Base-by-base conservation (phyloP, 2,797 vertebrate genomes). In the Chelmon rostratus region DNA sequence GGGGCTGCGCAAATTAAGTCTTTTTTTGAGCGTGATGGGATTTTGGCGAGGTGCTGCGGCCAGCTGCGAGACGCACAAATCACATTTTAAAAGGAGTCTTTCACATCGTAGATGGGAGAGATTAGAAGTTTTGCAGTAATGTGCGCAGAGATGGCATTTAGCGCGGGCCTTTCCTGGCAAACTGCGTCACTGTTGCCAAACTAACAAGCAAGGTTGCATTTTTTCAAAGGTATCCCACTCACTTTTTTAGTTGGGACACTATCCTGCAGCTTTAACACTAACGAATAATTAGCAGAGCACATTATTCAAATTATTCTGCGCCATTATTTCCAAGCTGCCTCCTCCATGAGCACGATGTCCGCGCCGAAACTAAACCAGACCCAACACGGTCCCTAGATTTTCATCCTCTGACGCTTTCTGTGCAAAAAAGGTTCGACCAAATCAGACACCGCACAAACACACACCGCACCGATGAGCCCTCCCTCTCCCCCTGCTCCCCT, bases 1-100 rank as follows among this genome's bases (percentile, higher is more conserved):
- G 23, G 94, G 94, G 92, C 90, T 15, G 64, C 88, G 91, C 91
- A 96, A 97, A 97, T 96, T 96, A 95, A 63, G 38, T 61, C 93
- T 70, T 91, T 31, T 89, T 92, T 68, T 66, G 83, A 64, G 80
- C 68, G 70, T 90, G 85, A 93, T 87, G 40, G 78, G 78, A 69
- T 73, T n/a, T 76, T 75, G 13, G 65, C 8, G 54, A 81, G 76
- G 72, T 64, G 67, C 54, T 68, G 53, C 25, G 65, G 61, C 47
- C 73, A 70, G 2, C 35, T 76, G 59, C 89, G 59, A 82, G 23
- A 82, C n/a, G 62, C 11, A 3, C 65, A 66, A 72, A 83, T 67
- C 61, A 64, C 33, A 8, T 23, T 79, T 73, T 65, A 49, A 80
- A 80, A 31, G 3, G 16, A 8, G 1, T 1, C 81, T 63, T 79